phyloP scores from a whole-genome alignment of 2,113 vertebrate species.

The Garra rufa region DNA sequence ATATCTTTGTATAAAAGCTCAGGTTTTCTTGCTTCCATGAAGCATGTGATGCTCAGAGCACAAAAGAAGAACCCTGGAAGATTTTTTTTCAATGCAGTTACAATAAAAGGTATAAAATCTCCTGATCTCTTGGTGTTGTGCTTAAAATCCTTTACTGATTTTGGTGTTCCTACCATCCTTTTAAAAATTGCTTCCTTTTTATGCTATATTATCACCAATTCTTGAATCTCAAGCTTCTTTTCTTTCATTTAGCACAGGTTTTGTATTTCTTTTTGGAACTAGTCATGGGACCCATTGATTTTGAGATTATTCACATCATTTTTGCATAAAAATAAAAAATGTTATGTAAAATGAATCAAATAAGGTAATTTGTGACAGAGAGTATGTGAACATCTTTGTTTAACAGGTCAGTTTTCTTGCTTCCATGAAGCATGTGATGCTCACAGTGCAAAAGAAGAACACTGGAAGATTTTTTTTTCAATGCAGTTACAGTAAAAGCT shows the following conservation, averaged over 20 bases:
- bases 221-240: background rate
- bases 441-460: background rate
- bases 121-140: no score
- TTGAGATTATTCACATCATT: no score
- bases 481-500: background rate
- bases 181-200: background rate
- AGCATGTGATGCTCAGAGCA: no score
- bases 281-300: background rate
- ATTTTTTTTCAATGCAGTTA: no score
- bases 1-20: no score
- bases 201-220: background rate
- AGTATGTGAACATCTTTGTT: background rate
- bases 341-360: background rate
- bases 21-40: no score
- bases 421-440: background rate
- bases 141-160: no score
- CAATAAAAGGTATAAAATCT: no score
- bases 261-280: background rate
- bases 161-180: background rate
- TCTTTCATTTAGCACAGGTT: background rate
- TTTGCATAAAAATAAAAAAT: background rate
- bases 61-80: no score
- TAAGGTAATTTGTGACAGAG: background rate
- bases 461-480: background rate
- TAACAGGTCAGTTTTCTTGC: background rate